A percentile compares a stretch with the other conserved stretches of the same genome.
These are phyloP conservation scores for Danio jaintianensis DNA, from an alignment of 2,797 vertebrate genomes.

Conservation along the genomic window DNA sequence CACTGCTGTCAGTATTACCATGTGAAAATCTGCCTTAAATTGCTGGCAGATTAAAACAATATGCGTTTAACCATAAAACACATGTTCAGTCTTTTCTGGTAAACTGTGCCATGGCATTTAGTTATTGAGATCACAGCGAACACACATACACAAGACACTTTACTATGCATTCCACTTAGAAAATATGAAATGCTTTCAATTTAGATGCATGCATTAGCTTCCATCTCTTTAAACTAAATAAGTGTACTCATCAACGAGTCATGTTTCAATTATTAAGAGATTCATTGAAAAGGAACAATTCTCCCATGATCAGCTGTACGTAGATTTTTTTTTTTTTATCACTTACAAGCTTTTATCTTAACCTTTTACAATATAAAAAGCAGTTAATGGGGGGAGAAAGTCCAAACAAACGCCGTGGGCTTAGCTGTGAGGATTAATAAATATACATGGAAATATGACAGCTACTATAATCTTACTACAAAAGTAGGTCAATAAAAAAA, in stretches of 20 bases:
- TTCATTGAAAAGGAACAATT: not conserved
- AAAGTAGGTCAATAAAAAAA: conserved; percentile 78
- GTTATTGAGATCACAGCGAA: conserved; percentile 48
- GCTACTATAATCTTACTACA: conserved; percentile 82
- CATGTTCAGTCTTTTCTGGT: conserved; percentile 65
- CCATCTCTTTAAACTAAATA: conserved; percentile 9
- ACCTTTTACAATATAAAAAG: conserved; percentile 60
- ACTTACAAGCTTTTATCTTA: not conserved
- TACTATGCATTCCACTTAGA: not conserved
- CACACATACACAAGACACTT: not conserved
- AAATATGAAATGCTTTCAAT: not conserved
- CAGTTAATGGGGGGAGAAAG: conserved; percentile 67
- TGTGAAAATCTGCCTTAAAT: conserved; percentile 52
- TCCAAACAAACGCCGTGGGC: conserved; percentile 75
- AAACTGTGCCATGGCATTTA: conserved; percentile 68
- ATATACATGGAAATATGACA: conserved; percentile 80
- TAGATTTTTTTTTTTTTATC: conserved; percentile 15
- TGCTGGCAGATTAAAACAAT: conserved; percentile 65
- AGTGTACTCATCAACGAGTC: not conserved
- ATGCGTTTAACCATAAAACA: conserved; percentile 72
- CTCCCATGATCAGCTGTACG: not conserved
- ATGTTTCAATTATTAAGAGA: not conserved
- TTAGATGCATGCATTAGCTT: conserved; percentile 10
- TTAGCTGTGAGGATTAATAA: conserved; percentile 82
- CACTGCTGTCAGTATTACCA: conserved; percentile 22